Base-by-base conservation (phyloP, 2,888 invertebrate genomes). In the Diarsia brunnea region DNA sequence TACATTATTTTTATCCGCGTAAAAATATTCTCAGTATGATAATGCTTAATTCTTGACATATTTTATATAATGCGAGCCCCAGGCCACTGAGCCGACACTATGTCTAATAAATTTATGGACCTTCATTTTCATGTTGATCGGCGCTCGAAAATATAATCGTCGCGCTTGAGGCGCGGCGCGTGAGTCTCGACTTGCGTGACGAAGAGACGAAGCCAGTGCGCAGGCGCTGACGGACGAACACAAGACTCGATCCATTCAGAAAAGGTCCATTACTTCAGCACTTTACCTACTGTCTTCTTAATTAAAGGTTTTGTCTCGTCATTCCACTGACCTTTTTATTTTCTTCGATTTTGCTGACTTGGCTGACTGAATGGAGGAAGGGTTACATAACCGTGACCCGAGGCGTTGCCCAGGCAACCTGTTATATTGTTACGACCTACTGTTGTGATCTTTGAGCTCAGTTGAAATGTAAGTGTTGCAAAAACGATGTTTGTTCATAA, bases 91-190 rank as follows among this genome's bases (percentile, higher is more conserved):
- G 92, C 96, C 95, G 96, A 96, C 96, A 96, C 96, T 96, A 95
- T 95, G 96, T 96, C 96, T 96, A 96, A 96, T 96, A 96, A 96
- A 96, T 96, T 96, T 96, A 96, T 95, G 95, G 93, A 91, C 95
- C 92, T 95, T 93, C 95, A 95, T 96, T 95, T 96, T 96, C 95
- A 95, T 95, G 95, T 95, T 96, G 95, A 96, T 95, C 96, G 96
- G 94, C 91, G 94, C 93, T 95, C 95, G 94, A 95, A 96, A 95
- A 95, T 94, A 96, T 96, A 95, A 96, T 95, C 95, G 95, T 92
- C 94, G 94, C 89, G 95, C 96, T 95, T 89, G 91, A 89, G 96
- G 96, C 93, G 95, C 93, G 92, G 91, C 91, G 91, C 92, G 91
- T 89, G 91, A 91, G 90, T 89, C 91, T 91, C 90, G 91, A 91